Percentiles rank a stretch among this genome's conserved stretches.
Conservation (phyloP, 2,113 vertebrate genomes). For the Ondatra zibethicus region DNA sequence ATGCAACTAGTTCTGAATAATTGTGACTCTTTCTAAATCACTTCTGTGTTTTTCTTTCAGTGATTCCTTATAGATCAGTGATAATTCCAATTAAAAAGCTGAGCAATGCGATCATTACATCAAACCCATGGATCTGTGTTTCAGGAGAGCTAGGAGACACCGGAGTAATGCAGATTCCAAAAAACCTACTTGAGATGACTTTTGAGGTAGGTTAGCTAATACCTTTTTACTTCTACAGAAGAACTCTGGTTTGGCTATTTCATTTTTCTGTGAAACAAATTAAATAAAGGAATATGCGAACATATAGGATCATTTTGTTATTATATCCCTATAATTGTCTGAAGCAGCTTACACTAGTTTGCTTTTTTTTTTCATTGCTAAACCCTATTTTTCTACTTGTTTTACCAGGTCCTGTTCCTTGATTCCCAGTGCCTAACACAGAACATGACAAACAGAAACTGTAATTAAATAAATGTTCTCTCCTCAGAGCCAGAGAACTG, state of each 20-base stretch:
- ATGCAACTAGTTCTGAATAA: not conserved
- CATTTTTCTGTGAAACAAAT: not conserved
- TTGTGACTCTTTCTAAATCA: not conserved
- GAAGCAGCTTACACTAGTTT: not conserved
- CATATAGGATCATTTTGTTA: not conserved
- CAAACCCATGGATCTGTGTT: constrained; percentile 97
- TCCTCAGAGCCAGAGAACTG: not conserved
- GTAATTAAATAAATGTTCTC: not conserved
- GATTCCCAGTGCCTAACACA: not conserved
- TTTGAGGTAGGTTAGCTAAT: constrained; percentile 90
- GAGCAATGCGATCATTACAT: constrained; percentile 96
- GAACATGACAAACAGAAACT: not conserved
- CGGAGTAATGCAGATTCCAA: constrained; percentile 94
- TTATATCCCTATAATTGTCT: not conserved
- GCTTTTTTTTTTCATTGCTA: not conserved
- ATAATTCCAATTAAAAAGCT: constrained; percentile 98
- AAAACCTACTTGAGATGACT: constrained; percentile 96
- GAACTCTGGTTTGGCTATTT: not conserved
- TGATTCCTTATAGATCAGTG: constrained; percentile 95
- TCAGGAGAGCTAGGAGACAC: constrained; percentile 98
- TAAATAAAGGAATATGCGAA: not conserved
- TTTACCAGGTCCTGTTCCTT: not conserved
- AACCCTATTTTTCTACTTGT: not conserved
- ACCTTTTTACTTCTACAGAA: not conserved
- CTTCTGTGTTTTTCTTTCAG: constrained; percentile 80